Evolutionary conservation across 2,113 vertebrate genomes (phyloP).

Genomic region (Tonatia bakeri): DNA sequence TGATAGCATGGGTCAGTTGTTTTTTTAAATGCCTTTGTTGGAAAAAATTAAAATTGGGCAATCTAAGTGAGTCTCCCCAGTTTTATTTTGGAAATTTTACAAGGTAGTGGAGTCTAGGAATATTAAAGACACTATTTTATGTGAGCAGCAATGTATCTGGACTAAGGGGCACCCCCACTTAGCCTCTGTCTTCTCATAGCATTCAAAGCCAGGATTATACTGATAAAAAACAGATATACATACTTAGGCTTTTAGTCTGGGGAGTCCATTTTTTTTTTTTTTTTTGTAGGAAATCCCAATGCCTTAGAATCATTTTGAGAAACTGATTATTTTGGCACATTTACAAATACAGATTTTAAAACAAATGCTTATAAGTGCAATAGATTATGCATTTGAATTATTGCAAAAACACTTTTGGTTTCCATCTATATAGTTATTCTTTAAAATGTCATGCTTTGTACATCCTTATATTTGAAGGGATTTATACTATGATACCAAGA

Average conservation of each 20-base stretch:
- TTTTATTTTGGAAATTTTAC: constrained; percentile 21
- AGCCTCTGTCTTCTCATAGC: neutral
- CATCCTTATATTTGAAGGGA: constrained; percentile 19
- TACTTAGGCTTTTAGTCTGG: neutral
- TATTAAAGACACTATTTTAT: neutral
- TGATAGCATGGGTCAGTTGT: neutral
- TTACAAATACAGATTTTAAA: constrained; percentile 44
- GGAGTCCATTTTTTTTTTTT: too few species aligned
- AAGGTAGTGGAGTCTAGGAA: neutral
- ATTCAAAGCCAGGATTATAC: neutral
- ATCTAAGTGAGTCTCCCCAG: neutral
- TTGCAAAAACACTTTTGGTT: constrained; percentile 31
- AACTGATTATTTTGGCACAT: neutral
- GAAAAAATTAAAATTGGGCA: neutral
- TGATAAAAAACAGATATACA: neutral
- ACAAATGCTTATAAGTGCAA: neutral
- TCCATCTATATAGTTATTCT: neutral
- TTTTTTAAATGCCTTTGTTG: neutral
- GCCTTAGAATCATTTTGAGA: constrained; percentile 18
- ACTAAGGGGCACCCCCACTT: too few species aligned
- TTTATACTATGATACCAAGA: neutral
- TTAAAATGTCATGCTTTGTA: constrained; percentile 8
- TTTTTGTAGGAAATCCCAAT: neutral
- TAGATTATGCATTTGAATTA: neutral
- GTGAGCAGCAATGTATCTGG: neutral